A percentile compares a stretch with the other conserved stretches of the same genome.
Conservation (phyloP, 2,113 vertebrate species). For the Ophiodon elongatus region DNA sequence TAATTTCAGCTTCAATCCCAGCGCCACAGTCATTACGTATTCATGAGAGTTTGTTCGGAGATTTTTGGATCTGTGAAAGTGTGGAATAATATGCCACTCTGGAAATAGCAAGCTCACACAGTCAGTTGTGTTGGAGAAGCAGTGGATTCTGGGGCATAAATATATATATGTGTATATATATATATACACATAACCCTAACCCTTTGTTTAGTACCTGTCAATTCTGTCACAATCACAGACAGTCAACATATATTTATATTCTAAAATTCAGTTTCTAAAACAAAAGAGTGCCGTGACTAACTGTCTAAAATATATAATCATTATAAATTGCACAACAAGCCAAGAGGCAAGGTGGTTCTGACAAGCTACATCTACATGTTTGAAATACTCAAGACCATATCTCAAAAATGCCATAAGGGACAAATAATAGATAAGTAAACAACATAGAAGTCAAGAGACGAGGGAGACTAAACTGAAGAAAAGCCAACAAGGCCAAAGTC, state of each 20-base stretch:
- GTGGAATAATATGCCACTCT: constrained; percentile 38
- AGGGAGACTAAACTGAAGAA: neutral
- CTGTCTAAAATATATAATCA: neutral
- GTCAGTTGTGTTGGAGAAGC: constrained; percentile 3
- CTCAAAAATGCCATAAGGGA: neutral
- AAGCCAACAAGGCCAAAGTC: neutral
- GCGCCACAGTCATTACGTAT: constrained; percentile 49
- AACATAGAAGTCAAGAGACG: neutral
- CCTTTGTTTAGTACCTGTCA: neutral
- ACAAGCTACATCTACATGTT: neutral
- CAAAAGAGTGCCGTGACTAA: neutral
- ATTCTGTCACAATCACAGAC: neutral
- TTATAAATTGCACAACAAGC: neutral
- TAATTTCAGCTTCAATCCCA: constrained; percentile 32
- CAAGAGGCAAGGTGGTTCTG: neutral
- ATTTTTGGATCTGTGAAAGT: constrained; percentile 55
- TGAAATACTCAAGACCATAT: neutral
- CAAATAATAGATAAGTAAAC: neutral
- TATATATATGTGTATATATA: too few species aligned
- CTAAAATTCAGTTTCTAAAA: neutral
- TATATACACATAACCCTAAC: too few species aligned
- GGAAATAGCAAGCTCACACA: constrained; percentile 42
- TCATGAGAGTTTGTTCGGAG: constrained; percentile 41
- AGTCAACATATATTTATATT: neutral
- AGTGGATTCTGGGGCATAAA: neutral